Evolutionary conservation across 2,888 invertebrate genomes (phyloP), one percentile per base, ranked within the genome.

Genomic region (Cephonodes hylas): DNA sequence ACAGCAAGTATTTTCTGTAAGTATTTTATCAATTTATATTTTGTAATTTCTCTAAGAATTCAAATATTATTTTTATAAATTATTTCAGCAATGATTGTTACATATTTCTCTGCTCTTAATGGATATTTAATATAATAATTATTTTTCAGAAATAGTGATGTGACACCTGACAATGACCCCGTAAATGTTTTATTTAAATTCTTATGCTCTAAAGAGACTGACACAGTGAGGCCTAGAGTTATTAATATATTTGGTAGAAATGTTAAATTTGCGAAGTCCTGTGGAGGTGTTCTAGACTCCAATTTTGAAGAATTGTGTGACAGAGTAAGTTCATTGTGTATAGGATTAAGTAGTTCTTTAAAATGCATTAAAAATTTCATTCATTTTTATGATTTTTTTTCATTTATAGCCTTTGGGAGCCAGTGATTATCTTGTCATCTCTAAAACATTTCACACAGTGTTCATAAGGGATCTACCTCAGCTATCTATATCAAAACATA

Each of bases 371-470:
- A n/a, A n/a, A n/a, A n/a, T n/a, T n/a, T n/a, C n/a, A n/a, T n/a
- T n/a, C n/a, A n/a, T n/a, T n/a, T n/a, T n/a, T n/a, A n/a, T n/a
- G n/a, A n/a, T n/a, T n/a, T n/a, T n/a, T n/a, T n/a, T 60, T 42
- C 31, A 58, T 44, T 85, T 90, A 83, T 85, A 97, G 96, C 96
- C 99, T 20, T 91, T 99, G 42, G 99, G 98, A 73, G 98, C 99
- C 8, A 96, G 96, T 76, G 99, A 99, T 91, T 99, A 99, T 86
- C 90, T 99, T 64, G 96, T 97, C 79, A 94, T 99, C 77, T 95
- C 97, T 4, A 97, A 98, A 86, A 96, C 96, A 70, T 99, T 99
- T 88, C 99, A 99, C 81, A 98, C 99, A 18, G 96, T 99, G 44
- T 95, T 99, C 68, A 96, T 99, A 74, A 93, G 98, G 72, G 95